These are phyloP conservation scores for Thamnaconus septentrionalis DNA, from an alignment of 2,113 vertebrate species.

Conservation along the genomic window DNA sequence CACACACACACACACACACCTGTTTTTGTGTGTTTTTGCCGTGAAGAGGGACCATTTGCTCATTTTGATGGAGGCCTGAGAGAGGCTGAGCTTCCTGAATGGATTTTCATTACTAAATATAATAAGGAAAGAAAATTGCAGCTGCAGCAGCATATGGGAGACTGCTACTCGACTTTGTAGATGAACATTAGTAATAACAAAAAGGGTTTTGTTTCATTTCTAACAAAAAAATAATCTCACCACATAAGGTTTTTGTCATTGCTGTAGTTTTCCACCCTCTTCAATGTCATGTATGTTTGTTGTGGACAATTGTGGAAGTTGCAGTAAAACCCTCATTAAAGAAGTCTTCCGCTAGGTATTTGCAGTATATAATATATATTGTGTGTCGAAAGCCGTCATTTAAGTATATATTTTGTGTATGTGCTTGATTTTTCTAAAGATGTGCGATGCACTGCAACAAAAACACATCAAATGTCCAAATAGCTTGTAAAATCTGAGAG, in stretches of 20 bases:
- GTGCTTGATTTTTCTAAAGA: too few relatives aligned
- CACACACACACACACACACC: too few relatives aligned
- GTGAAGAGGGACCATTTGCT: conserved; percentile 80
- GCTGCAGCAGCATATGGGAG: conserved; percentile 73
- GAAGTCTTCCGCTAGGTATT: too few relatives aligned
- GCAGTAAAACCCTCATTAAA: too few relatives aligned
- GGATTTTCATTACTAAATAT: conserved; percentile 90
- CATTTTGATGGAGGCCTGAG: conserved; percentile 84
- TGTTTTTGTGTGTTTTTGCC: conserved; percentile 41
- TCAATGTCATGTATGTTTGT: not conserved
- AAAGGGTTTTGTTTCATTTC: conserved; percentile 56
- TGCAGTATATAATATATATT: too few relatives aligned
- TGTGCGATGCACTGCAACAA: too few relatives aligned
- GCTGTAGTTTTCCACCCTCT: conserved; percentile 51
- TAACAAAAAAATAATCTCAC: too few relatives aligned
- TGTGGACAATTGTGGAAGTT: too few relatives aligned
- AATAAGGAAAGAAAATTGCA: conserved; percentile 84
- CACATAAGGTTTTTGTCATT: conserved; percentile 51
- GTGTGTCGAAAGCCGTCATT: too few relatives aligned
- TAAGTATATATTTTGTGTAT: too few relatives aligned
- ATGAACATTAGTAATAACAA: conserved; percentile 64
- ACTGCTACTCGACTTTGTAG: conserved; percentile 65
- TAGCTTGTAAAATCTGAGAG: too few relatives aligned
- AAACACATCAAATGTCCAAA: too few relatives aligned
- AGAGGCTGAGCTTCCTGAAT: conserved; percentile 76